Conservation (phyloP, 2,797 vertebrate genomes). For the Pagetopsis macropterus region DNA sequence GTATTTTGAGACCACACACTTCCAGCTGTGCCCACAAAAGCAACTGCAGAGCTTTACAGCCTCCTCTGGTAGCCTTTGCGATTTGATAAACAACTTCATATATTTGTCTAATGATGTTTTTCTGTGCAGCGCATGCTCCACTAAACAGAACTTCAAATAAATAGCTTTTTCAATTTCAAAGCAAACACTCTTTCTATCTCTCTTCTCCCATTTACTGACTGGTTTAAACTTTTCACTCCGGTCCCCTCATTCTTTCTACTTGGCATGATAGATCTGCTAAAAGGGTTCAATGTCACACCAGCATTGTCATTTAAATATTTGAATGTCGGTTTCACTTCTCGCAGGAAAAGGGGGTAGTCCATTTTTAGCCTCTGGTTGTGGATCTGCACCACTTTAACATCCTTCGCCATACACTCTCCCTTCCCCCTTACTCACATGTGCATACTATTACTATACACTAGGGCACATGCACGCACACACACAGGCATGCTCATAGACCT, state of each 20-base stretch:
- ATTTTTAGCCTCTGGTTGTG: slow-evolving; percentile 68
- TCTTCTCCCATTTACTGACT: slow-evolving; percentile 7
- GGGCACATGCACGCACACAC: not conserved
- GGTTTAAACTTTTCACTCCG: slow-evolving; percentile 60
- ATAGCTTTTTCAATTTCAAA: slow-evolving; percentile 62
- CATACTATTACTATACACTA: slow-evolving; percentile 21
- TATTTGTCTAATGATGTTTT: slow-evolving; percentile 65
- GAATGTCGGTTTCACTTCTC: slow-evolving; percentile 67
- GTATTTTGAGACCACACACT: slow-evolving; percentile 21
- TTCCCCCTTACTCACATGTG: slow-evolving; percentile 20
- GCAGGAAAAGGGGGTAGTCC: slow-evolving; percentile 47
- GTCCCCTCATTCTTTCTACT: slow-evolving; percentile 57
- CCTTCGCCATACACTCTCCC: slow-evolving; percentile 13
- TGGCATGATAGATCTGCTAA: slow-evolving; percentile 69
- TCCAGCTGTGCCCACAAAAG: slow-evolving; percentile 39
- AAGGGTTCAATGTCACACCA: slow-evolving; percentile 72
- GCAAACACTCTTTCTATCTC: slow-evolving; percentile 14
- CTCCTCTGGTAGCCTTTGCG: slow-evolving; percentile 25
- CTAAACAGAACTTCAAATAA: slow-evolving; percentile 58
- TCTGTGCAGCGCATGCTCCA: slow-evolving; percentile 39
- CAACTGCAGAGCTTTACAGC: slow-evolving; percentile 25
- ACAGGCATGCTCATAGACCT: slow-evolving; percentile 1
- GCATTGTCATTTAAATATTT: slow-evolving; percentile 79
- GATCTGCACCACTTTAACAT: slow-evolving; percentile 44
- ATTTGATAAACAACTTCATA: slow-evolving; percentile 62